Evolutionary conservation across 2,888 invertebrate genomes (phyloP), one percentile per base, ranked within the genome.

Genomic region (Drosophila paramelanica): DNA sequence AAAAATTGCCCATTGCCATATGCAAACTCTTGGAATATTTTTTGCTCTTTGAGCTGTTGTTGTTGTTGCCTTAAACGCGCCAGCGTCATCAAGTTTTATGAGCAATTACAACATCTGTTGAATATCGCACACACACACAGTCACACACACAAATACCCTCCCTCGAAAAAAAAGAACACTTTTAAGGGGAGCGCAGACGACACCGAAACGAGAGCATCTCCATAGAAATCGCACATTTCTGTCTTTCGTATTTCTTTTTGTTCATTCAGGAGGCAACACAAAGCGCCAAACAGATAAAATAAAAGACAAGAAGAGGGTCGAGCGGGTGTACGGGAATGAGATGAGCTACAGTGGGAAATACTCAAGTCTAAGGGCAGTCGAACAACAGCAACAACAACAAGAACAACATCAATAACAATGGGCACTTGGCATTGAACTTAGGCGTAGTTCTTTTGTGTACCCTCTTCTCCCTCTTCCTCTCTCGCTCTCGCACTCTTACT

Each of bases 21-120:
- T 82, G 87, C 80, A 86, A 75, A 69, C 68, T 62, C 52, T 81
- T 76, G 64, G 76, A 57, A 75, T 65, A 78, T 74, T 13, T 75
- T 68, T 58, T 79, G 49, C 75, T 79, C 79, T 79, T 60, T 74
- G 69, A 58, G 79, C 58, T 62, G 61, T 56, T 73, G 20, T 41
- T 14, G 50, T 31, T 74, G 67, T 39, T 67, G 67, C 51, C 51
- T 73, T 71, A 77, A 85, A 88, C 64, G 73, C 80, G 78, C 69
- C 80, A 86, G 87, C 89, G 83, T 90, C 90, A 84, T 87, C 90
- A 84, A 81, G 70, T 87, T 90, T 90, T 87, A 90, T 89, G 90
- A 87, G 90, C 87, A 90, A 90, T 87, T 87, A 87, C 89, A 90
- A 90, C 87, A 87, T 87, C 90, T 87, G 87, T 84, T 90, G 88